Conservation (phyloP, 2,113 vertebrate species). For the Campylomormyrus numenius region DNA sequence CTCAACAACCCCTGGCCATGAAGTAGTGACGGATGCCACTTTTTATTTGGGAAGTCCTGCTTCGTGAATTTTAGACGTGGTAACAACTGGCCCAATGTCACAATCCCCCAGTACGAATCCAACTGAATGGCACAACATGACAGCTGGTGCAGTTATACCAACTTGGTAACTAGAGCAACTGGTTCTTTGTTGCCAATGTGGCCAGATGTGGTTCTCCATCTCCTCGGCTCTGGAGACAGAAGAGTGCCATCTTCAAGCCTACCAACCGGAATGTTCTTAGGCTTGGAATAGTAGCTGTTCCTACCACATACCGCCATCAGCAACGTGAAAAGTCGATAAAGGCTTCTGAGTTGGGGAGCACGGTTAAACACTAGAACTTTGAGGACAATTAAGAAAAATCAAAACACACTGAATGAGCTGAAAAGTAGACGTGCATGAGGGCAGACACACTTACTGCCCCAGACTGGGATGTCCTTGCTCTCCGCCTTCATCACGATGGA, state of each 20-base stretch:
- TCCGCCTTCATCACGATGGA: conserved; percentile 77
- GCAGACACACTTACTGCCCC: conserved; percentile 82
- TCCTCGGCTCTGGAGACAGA: background rate
- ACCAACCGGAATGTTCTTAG: background rate
- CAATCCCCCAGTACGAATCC: background rate
- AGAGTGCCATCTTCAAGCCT: background rate
- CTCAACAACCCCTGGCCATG: background rate
- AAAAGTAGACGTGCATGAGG: background rate
- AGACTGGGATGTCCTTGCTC: conserved; percentile 86
- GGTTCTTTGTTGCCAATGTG: background rate
- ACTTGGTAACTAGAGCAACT: background rate
- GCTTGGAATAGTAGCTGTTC: background rate
- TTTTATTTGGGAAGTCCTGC: background rate
- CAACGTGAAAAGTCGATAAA: background rate
- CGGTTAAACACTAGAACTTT: background rate
- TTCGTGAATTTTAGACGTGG: background rate
- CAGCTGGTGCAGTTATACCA: background rate
- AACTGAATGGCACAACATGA: background rate
- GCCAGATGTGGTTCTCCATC: background rate
- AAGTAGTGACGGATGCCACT: background rate
- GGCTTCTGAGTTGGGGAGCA: background rate
- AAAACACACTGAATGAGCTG: background rate
- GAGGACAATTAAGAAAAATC: background rate
- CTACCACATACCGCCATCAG: background rate
- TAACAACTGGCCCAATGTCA: background rate